Conservation (phyloP, 2,113 vertebrate genomes). For the Glareola pratincola region DNA sequence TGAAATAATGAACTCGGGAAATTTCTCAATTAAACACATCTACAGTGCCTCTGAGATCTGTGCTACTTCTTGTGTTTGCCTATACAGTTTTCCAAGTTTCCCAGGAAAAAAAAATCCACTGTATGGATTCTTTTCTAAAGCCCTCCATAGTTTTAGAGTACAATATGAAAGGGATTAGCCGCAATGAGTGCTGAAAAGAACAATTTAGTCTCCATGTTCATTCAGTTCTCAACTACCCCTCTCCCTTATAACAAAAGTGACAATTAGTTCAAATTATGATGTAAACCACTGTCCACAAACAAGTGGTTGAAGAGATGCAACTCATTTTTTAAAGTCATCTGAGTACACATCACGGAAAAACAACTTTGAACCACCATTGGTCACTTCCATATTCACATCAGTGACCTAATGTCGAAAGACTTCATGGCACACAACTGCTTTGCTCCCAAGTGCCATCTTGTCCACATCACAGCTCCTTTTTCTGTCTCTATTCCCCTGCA, state of each 20-base stretch:
- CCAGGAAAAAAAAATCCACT: background rate
- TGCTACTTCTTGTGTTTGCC: background rate
- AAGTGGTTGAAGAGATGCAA: background rate
- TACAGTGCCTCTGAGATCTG: background rate
- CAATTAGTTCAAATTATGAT: constrained; percentile 8
- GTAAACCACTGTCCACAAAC: background rate
- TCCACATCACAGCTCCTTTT: background rate
- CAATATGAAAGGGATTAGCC: background rate
- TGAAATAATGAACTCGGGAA: background rate
- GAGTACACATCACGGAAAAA: background rate
- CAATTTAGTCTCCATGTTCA: background rate
- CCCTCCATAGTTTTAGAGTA: background rate
- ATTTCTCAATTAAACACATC: background rate
- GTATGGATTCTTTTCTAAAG: background rate
- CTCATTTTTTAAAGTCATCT: background rate
- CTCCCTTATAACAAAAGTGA: background rate
- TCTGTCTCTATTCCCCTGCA: background rate
- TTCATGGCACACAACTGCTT: background rate
- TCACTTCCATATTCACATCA: background rate
- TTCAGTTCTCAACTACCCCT: background rate
- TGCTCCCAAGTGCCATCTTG: background rate
- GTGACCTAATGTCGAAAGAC: background rate
- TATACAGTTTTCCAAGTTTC: background rate
- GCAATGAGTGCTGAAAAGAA: background rate
- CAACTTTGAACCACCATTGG: background rate